A percentile compares a stretch with the other conserved stretches of the same genome.
These are phyloP conservation scores for Myrmecophaga tridactyla DNA, from an alignment of 2,113 vertebrate genomes.

Conservation along the genomic window DNA sequence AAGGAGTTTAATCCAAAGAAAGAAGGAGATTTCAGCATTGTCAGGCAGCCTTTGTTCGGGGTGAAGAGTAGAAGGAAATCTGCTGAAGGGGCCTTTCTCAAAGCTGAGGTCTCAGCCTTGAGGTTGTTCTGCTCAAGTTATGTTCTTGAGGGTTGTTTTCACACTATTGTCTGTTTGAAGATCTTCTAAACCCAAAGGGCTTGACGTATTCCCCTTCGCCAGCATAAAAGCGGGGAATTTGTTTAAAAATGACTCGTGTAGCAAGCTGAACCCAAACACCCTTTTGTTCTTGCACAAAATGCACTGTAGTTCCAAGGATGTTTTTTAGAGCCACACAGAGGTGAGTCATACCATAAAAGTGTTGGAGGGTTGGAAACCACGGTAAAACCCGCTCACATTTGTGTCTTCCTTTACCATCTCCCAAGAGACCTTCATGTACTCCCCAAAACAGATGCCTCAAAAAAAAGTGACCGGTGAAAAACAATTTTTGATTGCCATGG, in stretches of 20 bases:
- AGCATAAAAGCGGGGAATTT: slow-evolving; percentile 75
- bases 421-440: background rate
- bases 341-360: background rate
- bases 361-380: slow-evolving; percentile 66
- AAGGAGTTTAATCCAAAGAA: slow-evolving; percentile 83
- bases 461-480: background rate
- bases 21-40: slow-evolving; percentile 85
- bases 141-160: slow-evolving; percentile 81
- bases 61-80: slow-evolving; percentile 84
- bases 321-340: slow-evolving; percentile 34
- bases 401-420: background rate
- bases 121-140: slow-evolving; percentile 81
- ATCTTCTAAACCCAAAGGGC: slow-evolving; percentile 75
- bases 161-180: slow-evolving; percentile 81
- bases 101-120: slow-evolving; percentile 78
- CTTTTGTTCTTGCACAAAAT: slow-evolving; percentile 72
- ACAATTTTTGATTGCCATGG: background rate
- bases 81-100: slow-evolving; percentile 84
- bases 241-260: slow-evolving; percentile 74
- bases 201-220: slow-evolving; percentile 72
- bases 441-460: background rate
- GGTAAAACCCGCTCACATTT: slow-evolving; percentile 4
- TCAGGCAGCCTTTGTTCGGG: slow-evolving; percentile 85
- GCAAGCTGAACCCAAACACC: slow-evolving; percentile 67
- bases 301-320: slow-evolving; percentile 50